Evolutionary conservation across 1,140 invertebrate species (phyloP).

Genomic region (Drosophila nannoptera): DNA sequence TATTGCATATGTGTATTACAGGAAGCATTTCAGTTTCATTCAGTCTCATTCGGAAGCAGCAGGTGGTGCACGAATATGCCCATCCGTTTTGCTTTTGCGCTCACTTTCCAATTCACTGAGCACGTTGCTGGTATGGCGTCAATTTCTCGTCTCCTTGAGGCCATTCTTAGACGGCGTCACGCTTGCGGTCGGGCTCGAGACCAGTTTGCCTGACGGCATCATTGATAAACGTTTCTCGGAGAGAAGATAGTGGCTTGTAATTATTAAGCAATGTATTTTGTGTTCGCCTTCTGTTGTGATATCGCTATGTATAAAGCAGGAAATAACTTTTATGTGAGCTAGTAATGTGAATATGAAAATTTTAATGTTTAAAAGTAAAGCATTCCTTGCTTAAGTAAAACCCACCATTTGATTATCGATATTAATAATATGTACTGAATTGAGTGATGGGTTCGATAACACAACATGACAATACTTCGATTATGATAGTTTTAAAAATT

Average conservation of each 20-base stretch:
- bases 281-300: slow-evolving; percentile 9
- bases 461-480: too few species aligned
- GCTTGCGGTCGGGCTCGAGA: not conserved
- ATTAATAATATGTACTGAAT: too few species aligned
- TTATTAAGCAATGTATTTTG: slow-evolving; percentile 29
- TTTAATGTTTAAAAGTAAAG: too few species aligned
- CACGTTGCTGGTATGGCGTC: slow-evolving; percentile 13
- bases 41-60: slow-evolving; percentile 53
- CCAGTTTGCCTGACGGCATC: slow-evolving; percentile 2
- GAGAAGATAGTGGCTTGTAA: slow-evolving; percentile 10
- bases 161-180: slow-evolving; percentile 5
- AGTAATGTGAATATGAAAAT: too few species aligned
- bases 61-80: slow-evolving; percentile 49
- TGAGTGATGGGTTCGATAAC: too few species aligned
- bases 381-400: too few species aligned
- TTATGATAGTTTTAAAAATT: too few species aligned
- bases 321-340: not conserved
- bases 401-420: too few species aligned
- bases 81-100: slow-evolving; percentile 15
- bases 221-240: slow-evolving; percentile 28
- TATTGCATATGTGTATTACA: slow-evolving; percentile 3
- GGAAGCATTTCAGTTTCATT: slow-evolving; percentile 51
- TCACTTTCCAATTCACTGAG: slow-evolving; percentile 63
- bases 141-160: slow-evolving; percentile 34
- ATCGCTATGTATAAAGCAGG: slow-evolving; percentile 25